These are phyloP conservation scores for Erynnis tages DNA, from an alignment of 2,888 invertebrate species.

Conservation along the genomic window DNA sequence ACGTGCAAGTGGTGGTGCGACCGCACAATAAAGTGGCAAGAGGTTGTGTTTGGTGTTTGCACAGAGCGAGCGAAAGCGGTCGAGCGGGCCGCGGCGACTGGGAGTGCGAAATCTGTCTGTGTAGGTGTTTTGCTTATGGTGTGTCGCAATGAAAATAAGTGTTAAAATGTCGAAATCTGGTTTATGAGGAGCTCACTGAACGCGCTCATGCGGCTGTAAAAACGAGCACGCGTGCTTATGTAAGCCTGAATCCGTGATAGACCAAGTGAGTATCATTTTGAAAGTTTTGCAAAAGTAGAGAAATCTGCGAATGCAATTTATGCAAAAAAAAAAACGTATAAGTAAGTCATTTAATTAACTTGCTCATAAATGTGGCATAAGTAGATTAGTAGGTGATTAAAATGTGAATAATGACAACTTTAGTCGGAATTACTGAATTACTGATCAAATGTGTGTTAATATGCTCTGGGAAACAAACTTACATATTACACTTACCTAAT, in stretches of 20 bases:
- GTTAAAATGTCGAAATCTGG: constrained; percentile 74
- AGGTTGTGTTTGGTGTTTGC: constrained; percentile 42
- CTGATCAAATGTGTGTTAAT: too few species aligned
- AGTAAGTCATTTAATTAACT: too few species aligned
- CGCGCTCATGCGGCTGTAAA: constrained; percentile 62
- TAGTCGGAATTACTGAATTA: too few species aligned
- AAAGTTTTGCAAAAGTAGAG: constrained; percentile 20
- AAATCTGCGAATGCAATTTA: not conserved
- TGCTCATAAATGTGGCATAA: too few species aligned
- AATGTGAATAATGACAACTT: too few species aligned
- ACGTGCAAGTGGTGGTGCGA: constrained; percentile 45
- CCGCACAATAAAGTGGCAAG: constrained; percentile 32
- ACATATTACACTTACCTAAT: not conserved
- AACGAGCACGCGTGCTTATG: constrained; percentile 72
- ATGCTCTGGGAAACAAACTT: too few species aligned
- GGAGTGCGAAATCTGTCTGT: constrained; percentile 58
- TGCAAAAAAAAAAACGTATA: too few species aligned
- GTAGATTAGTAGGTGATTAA: not conserved
- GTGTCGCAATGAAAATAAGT: constrained; percentile 77
- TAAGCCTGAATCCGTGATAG: constrained; percentile 61
- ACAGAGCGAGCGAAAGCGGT: constrained; percentile 62
- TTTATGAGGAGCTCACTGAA: constrained; percentile 66
- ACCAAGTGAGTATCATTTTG: constrained; percentile 59
- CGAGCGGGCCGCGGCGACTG: constrained; percentile 52
- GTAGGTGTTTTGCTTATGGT: constrained; percentile 67